Evolutionary conservation across 2,797 vertebrate species (phyloP), one percentile per base, ranked within the genome.

Genomic region (Prunella strophiata): DNA sequence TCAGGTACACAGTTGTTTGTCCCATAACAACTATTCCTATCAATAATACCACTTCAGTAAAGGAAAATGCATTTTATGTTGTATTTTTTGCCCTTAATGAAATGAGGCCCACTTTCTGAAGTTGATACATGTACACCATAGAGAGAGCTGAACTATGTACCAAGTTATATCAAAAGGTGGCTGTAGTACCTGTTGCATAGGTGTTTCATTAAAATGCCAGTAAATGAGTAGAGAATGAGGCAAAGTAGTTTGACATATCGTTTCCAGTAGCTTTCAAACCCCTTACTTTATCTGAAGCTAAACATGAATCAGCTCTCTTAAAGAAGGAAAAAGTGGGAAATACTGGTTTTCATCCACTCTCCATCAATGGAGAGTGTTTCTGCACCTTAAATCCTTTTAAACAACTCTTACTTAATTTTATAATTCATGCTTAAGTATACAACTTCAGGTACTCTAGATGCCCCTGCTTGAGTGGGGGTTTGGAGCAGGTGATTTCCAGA

Each of bases 171-270:
- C 13, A 52, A 36, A 75, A 79, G 42, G 6, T 21, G 21, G 4
- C 25, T 77, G 27, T 57, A 16, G 38, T n/a, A 45, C 13, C 19
- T 55, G 6, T 36, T 58, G 16, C 9, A 3, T 3, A 25, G 23
- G 12, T 59, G 29, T 67, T 13, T 48, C 34, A 11, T 8, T 16
- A 77, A 70, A 47, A 18, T 72, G 54, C 36, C 22, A 20, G 7
- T 40, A n/a, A 47, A 29, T 0, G 2, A 40, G 27, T 47, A 32
- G 26, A 30, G 21, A 61, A 32, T 23, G 29, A 70, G 17, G 30
- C 38, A n/a, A 36, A 48, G 20, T 15, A 9, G 19, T 55, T 52
- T 47, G 57, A 52, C 26, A 1, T 11, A 22, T 0, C 4, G 0
- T 30, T 67, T 62, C 7, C 15, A 86, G 11, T 18, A 65, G 25